Base-by-base conservation (phyloP, 2,113 vertebrate genomes). In the Sceloporus undulatus region DNA sequence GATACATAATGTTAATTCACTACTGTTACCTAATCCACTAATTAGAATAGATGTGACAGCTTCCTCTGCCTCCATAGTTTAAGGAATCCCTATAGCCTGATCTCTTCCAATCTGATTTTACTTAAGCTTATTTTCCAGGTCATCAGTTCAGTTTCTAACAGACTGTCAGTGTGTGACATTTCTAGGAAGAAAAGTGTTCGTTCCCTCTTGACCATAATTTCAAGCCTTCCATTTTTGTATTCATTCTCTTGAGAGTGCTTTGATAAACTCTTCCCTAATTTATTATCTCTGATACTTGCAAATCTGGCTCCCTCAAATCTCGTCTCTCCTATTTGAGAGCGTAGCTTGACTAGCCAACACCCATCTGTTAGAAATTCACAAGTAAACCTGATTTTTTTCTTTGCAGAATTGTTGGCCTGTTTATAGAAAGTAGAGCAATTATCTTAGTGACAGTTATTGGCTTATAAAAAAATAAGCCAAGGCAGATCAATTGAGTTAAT, bases 41-140 rank as follows among this genome's bases (percentile, higher is more conserved):
- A 38, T 70, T 3, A 73, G 70, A 79, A 88, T 42, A 27, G 74
- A 79, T 76, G 16, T 2, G 42, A 18, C 25, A 86, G 13, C 29
- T 84, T 34, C 21, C 86, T 5, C 54, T 85, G 19, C 70, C 38
- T 92, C 21, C 0, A 0, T 90, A 19, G 79, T 29, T 78, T 70
- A 48, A 54, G 42, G 84, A 77, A 82, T 40, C 11, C 18, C 56
- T 82, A 34, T 23, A 65, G 29, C 34, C 48, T 74, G 23, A 4
- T 76, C 59, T 3, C 1, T 62, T 19, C 82, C 80, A 87, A 88
- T 82, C 80, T 83, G 73, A 83, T 77, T 83, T 82, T 83, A 76
- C 62, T 83, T 83, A 90, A 88, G 52, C 52, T 23, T 78, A 0
- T 27, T 85, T 56, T 89, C 13, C 5, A 54, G 1, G 6, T 85